phyloP scores from a whole-genome alignment of 2,888 invertebrate species.

The Rhopalosiphum nymphaeae region DNA sequence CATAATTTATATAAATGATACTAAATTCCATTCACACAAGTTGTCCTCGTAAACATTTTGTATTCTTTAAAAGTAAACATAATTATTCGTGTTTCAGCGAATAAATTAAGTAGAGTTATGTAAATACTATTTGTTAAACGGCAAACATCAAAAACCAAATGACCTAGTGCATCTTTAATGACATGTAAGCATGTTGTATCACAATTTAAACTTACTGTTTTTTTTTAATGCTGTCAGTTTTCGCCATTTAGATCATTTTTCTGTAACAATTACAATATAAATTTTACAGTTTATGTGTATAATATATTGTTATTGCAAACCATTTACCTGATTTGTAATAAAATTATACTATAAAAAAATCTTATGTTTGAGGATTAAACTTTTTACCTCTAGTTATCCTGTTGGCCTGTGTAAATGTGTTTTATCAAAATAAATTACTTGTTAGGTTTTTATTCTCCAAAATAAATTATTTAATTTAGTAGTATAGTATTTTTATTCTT shows the following conservation, averaged over 20 bases:
- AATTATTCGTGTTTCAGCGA: slow-evolving; percentile 64
- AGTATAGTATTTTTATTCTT: background rate
- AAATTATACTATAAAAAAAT: slow-evolving; percentile 53
- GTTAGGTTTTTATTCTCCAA: background rate
- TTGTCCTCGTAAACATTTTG: slow-evolving; percentile 62
- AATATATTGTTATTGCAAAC: slow-evolving; percentile 49
- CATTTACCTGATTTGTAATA: slow-evolving; percentile 51
- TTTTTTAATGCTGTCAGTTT: slow-evolving; percentile 43
- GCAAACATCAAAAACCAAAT: slow-evolving; percentile 52
- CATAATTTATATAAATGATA: slow-evolving; percentile 57
- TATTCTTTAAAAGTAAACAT: slow-evolving; percentile 60
- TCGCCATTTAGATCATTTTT: slow-evolving; percentile 48
- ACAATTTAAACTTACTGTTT: slow-evolving; percentile 34
- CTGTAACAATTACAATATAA: slow-evolving; percentile 53
- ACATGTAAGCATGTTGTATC: slow-evolving; percentile 45
- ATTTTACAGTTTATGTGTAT: slow-evolving; percentile 49
- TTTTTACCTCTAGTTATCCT: background rate
- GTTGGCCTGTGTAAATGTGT: background rate
- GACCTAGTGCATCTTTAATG: slow-evolving; percentile 36
- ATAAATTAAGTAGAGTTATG: slow-evolving; percentile 62
- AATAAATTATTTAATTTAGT: background rate
- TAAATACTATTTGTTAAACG: slow-evolving; percentile 61
- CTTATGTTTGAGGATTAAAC: background rate
- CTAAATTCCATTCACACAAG: slow-evolving; percentile 62
- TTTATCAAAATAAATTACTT: background rate